Evolutionary conservation across 2,797 vertebrate species (phyloP).

Genomic region (Mormyrus hasselquistii): DNA sequence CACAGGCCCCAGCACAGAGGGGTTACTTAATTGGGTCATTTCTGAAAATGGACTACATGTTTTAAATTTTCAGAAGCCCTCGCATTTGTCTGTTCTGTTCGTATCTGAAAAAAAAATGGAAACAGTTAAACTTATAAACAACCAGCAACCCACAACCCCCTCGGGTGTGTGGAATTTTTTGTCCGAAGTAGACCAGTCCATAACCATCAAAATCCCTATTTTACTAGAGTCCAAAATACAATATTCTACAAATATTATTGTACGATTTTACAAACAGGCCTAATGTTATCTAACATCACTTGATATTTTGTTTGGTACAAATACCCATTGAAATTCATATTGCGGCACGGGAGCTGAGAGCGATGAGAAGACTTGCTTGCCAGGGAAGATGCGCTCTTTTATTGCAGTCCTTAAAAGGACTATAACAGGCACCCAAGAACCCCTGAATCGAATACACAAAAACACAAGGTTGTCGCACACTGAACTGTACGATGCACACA

Average conservation of each 20-base stretch:
- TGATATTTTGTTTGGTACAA: not conserved
- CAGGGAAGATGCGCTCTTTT: not conserved
- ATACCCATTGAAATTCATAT: not conserved
- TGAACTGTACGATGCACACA: no score
- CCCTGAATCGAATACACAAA: not conserved
- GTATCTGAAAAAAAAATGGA: not conserved
- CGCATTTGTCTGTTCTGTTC: not conserved
- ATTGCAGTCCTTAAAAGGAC: not conserved
- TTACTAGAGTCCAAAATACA: not conserved
- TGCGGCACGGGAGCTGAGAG: not conserved
- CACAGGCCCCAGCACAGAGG: not conserved
- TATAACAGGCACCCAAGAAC: not conserved
- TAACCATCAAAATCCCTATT: not conserved
- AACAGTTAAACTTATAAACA: not conserved
- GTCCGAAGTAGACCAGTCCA: not conserved
- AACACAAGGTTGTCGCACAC: not conserved
- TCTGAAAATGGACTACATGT: not conserved
- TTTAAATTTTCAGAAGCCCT: not conserved
- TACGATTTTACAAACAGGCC: not conserved
- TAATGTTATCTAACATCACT: not conserved
- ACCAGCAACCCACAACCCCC: not conserved
- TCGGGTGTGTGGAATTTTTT: not conserved
- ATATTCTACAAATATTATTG: not conserved
- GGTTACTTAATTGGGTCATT: not conserved
- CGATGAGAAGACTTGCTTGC: not conserved